A percentile compares a stretch with the other conserved stretches of the same genome.
Evolutionary conservation across 2,888 invertebrate species (phyloP).

Genomic region (Danaus chrysippus): DNA sequence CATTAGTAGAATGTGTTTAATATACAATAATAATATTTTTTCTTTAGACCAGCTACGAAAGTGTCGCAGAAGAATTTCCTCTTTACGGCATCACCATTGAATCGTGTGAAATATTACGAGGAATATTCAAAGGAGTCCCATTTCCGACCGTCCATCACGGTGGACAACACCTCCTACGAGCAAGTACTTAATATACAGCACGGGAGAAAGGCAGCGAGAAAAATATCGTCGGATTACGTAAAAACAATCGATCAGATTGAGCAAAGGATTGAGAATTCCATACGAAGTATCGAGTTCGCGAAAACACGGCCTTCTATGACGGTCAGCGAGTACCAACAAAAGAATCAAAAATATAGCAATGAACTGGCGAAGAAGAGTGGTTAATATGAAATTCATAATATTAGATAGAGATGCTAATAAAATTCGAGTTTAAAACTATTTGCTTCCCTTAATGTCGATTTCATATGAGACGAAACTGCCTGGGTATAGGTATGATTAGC

Average conservation of each 20-base stretch:
- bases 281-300: conserved; percentile 55
- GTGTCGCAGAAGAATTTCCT: conserved; percentile 38
- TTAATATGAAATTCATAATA: background rate
- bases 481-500: no score
- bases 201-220: conserved; percentile 48
- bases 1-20: background rate
- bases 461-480: no score
- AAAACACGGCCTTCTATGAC: conserved; percentile 53
- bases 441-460: no score
- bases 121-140: conserved; percentile 37
- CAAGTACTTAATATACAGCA: conserved; percentile 53
- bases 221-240: conserved; percentile 64
- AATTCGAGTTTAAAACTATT: no score
- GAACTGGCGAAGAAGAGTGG: conserved; percentile 16
- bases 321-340: conserved; percentile 52
- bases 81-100: conserved; percentile 43
- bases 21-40: background rate
- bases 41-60: conserved; percentile 44
- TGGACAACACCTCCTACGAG: conserved; percentile 42
- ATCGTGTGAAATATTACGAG: conserved; percentile 36
- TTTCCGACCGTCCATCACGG: conserved; percentile 36
- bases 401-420: no score
- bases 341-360: conserved; percentile 45
- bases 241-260: conserved; percentile 54
- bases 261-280: conserved; percentile 42